Percentiles rank a stretch among this genome's conserved stretches.
Conservation (phyloP, 2,113 vertebrate genomes). For the Mastomys coucha region DNA sequence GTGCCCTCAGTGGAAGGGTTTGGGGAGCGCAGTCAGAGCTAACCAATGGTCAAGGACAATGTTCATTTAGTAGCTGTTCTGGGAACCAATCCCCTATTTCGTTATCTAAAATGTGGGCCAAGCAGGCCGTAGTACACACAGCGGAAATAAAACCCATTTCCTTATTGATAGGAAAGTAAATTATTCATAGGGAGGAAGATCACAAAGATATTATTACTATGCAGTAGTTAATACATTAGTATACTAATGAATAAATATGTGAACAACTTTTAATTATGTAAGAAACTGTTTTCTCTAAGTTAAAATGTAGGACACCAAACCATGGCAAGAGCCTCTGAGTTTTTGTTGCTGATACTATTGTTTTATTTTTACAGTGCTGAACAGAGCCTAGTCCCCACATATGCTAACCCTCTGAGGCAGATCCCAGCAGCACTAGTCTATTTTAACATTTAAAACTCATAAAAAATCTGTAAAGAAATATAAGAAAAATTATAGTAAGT, state of each 20-base stretch:
- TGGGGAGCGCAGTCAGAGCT: neutral
- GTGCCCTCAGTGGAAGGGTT: accelerated
- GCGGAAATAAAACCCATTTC: neutral
- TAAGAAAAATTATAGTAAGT: neutral
- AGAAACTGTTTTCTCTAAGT: neutral
- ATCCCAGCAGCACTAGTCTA: neutral
- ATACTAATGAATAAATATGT: accelerated
- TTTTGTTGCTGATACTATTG: neutral
- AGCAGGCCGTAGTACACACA: neutral
- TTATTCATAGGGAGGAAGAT: neutral
- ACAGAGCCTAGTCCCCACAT: neutral
- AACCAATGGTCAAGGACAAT: accelerated
- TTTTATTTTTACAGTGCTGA: neutral
- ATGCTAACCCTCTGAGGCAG: neutral
- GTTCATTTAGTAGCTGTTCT: neutral
- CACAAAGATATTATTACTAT: neutral
- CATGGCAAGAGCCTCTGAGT: neutral
- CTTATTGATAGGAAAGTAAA: neutral
- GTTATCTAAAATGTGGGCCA: neutral
- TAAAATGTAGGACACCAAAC: neutral
- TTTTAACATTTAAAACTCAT: slow-evolving; percentile 24
- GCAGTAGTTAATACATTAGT: no score
- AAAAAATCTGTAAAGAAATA: slow-evolving; percentile 5
- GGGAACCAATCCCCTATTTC: neutral
- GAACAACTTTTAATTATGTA: neutral